Base-by-base conservation (phyloP, 2,797 vertebrate species). In the Eulemur rubriventer region DNA sequence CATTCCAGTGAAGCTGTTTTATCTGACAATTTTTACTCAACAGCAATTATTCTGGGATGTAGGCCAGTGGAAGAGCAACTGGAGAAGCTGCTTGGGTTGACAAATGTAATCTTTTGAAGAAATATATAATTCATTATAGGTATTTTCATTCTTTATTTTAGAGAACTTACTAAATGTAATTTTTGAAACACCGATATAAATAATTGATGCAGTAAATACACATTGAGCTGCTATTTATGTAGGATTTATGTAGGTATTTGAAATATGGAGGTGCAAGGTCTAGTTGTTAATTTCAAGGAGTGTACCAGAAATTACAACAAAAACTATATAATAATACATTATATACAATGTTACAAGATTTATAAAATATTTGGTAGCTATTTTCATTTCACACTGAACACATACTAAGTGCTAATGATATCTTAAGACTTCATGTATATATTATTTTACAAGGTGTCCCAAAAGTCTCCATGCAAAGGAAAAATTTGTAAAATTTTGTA, bases 121-220 rank as follows among this genome's bases (percentile, higher is more conserved):
- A 65, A 81, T 65, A 76, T 0, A 61, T 30, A 73, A 73, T 48
- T 92, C 70, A 41, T 95, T 89, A 79, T 30, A n/a, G 46, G 30
- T 6, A 76, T 59, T 96, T 86, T 86, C 28, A 69, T 67, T 41
- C 57, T 52, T 75, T 95, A 59, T 82, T 94, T 94, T 80, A 57
- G 38, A 82, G n/a, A 85, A 10, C 50, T 81, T 65, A 30, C 7
- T 67, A 87, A 87, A 89, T 87, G 48, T 57, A 61, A 52, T 17
- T 75, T 88, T 16, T 94, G 22, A 96, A 95, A 55, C 10, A 63
- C 16, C 72, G 73, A 82, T 33, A 17, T 48, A 81, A 85, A 35
- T 85, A 89, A 43, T 24, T 79, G 14, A 57, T 65, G 3, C 2
- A 80, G 20, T 57, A 73, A 95, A 73, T 92, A 30, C 3, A 70